A percentile compares a stretch with the other conserved stretches of the same genome.
These are phyloP conservation scores for Apamea sordens DNA, from an alignment of 2,888 invertebrate species.

Conservation along the genomic window DNA sequence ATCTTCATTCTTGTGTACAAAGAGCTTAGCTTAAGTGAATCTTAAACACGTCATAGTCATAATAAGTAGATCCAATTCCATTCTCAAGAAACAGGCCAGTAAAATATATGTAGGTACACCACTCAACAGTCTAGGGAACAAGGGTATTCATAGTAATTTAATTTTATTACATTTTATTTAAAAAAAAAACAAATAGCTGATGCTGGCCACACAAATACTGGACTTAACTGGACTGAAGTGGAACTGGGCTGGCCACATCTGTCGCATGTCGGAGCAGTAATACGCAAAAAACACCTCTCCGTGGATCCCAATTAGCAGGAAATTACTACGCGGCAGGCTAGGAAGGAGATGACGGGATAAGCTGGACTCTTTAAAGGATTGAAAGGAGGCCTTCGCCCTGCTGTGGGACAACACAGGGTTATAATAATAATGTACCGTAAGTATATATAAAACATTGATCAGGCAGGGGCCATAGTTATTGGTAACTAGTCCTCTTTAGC, in stretches of 20 bases:
- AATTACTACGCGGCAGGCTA: background rate
- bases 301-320: background rate
- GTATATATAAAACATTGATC: no score
- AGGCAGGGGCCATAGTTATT: no score
- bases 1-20: no score
- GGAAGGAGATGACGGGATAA: background rate
- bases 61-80: no score
- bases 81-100: background rate
- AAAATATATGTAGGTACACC: background rate
- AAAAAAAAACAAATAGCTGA: background rate
- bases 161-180: background rate
- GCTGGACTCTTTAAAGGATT: background rate
- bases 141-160: background rate
- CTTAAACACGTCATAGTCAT: no score
- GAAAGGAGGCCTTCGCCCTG: background rate
- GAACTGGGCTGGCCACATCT: background rate
- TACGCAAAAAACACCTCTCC: background rate
- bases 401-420: background rate
- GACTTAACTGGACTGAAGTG: background rate
- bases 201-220: background rate
- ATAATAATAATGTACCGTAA: background rate
- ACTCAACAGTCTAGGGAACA: background rate
- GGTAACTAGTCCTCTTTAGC: no score
- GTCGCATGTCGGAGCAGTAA: background rate
- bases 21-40: no score